A percentile compares a stretch with the other conserved stretches of the same genome.
Evolutionary conservation across 2,888 invertebrate genomes (phyloP).

Genomic region (Xestoiulus laeticollis): DNA sequence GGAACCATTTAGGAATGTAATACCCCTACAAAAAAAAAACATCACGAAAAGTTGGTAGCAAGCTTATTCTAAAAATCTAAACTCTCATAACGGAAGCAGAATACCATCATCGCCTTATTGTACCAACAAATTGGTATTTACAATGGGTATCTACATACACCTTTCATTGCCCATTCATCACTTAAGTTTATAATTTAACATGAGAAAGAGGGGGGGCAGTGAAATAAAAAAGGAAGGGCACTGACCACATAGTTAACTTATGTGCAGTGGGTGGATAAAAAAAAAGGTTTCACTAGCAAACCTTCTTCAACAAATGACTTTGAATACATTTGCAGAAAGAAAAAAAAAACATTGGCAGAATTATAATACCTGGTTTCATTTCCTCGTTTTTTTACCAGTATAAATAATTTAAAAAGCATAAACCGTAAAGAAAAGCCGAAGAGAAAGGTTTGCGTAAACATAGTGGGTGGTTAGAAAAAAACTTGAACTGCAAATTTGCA

Average conservation of each 20-base stretch:
- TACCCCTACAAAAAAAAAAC: background rate
- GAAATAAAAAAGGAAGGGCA: background rate
- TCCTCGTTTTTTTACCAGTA: slow-evolving; percentile 8
- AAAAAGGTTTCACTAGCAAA: background rate
- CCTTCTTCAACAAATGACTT: background rate
- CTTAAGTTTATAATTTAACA: background rate
- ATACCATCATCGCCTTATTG: background rate
- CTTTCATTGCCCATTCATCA: background rate
- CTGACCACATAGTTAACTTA: background rate
- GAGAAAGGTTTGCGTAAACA: background rate
- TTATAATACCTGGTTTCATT: slow-evolving; percentile 22
- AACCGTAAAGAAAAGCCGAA: slow-evolving; percentile 1
- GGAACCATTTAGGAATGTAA: background rate
- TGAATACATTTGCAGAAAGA: background rate
- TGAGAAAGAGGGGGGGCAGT: no score
- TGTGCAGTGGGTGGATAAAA: background rate
- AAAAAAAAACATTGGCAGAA: slow-evolving; percentile 16
- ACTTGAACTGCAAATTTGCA: background rate
- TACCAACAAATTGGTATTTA: background rate
- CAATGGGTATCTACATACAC: no score
- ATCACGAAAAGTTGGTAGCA: background rate
- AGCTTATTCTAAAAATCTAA: background rate
- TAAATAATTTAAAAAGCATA: slow-evolving; percentile 23
- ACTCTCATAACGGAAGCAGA: background rate
- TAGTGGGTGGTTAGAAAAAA: background rate